Conservation (phyloP, 2,113 vertebrate species). For the Greenwoodochromis staneri region DNA sequence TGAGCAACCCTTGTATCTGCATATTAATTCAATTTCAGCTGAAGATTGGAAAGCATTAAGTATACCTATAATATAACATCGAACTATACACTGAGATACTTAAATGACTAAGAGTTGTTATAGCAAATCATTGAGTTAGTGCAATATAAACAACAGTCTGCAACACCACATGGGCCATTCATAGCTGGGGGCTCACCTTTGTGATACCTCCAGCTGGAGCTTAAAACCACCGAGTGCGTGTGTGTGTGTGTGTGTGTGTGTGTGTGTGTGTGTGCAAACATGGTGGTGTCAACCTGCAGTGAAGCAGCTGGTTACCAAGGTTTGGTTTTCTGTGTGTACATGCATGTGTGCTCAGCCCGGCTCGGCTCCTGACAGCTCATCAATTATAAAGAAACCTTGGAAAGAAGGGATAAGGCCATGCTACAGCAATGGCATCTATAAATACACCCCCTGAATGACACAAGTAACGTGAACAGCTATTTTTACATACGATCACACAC, state of each 20-base stretch:
- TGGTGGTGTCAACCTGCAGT: constrained; percentile 18
- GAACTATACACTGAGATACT: background rate
- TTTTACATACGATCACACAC: constrained; percentile 9
- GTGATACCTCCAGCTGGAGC: background rate
- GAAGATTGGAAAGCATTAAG: background rate
- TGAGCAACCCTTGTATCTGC: background rate
- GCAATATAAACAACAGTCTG: background rate
- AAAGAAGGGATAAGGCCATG: constrained; percentile 43
- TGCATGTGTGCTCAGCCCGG: constrained; percentile 8
- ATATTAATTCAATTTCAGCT: background rate
- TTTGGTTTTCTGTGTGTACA: background rate
- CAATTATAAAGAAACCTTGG: constrained; percentile 59
- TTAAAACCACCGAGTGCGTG: background rate
- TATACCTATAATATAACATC: background rate
- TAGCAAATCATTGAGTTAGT: background rate
- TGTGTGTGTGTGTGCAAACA: background rate
- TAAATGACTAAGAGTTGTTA: background rate
- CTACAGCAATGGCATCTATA: constrained; percentile 53
- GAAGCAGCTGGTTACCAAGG: constrained; percentile 34
- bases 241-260: background rate
- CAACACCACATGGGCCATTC: constrained; percentile 34
- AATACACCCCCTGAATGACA: constrained; percentile 60
- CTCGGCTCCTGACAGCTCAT: constrained; percentile 51
- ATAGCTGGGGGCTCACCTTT: constrained; percentile 14
- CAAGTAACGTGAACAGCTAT: constrained; percentile 40